A percentile compares a stretch with the other conserved stretches of the same genome.
phyloP scores from a whole-genome alignment of 1,140 invertebrate genomes.

The Drosophila ogumai region DNA sequence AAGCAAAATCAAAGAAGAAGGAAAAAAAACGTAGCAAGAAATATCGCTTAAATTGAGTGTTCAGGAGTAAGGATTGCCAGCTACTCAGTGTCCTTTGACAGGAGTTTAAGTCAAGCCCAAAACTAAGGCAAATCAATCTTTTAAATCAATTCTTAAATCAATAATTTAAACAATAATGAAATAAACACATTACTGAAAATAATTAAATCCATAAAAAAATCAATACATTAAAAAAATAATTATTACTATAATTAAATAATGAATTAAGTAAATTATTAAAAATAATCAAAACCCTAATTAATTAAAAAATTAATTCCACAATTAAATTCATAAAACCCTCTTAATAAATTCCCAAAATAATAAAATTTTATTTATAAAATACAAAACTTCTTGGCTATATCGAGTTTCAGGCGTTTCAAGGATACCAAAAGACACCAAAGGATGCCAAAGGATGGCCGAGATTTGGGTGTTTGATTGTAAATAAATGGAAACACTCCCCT shows the following conservation, averaged over 20 bases:
- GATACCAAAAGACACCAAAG: not conserved
- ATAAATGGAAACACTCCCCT: constrained; percentile 1
- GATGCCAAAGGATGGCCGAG: not conserved
- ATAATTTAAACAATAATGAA: too few species aligned
- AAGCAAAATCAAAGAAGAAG: not conserved
- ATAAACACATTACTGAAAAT: too few species aligned
- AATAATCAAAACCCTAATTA: too few species aligned
- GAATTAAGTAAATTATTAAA: not conserved
- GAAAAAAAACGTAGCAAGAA: not conserved
- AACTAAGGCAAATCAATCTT: not conserved
- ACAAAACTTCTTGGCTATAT: not conserved
- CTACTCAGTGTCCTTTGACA: not conserved
- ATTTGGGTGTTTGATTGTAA: constrained; percentile 3
- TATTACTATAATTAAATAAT: too few species aligned
- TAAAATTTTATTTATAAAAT: not conserved
- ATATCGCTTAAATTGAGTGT: not conserved
- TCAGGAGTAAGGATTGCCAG: not conserved
- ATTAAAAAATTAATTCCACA: not conserved
- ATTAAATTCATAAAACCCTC: not conserved
- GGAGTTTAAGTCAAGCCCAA: not conserved
- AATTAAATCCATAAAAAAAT: not conserved
- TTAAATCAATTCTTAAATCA: too few species aligned
- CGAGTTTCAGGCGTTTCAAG: not conserved
- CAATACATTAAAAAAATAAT: too few species aligned
- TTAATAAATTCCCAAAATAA: not conserved